Evolutionary conservation across 2,113 vertebrate species (phyloP), one percentile per base, ranked within the genome.

Genomic region (Carassius carassius): DNA sequence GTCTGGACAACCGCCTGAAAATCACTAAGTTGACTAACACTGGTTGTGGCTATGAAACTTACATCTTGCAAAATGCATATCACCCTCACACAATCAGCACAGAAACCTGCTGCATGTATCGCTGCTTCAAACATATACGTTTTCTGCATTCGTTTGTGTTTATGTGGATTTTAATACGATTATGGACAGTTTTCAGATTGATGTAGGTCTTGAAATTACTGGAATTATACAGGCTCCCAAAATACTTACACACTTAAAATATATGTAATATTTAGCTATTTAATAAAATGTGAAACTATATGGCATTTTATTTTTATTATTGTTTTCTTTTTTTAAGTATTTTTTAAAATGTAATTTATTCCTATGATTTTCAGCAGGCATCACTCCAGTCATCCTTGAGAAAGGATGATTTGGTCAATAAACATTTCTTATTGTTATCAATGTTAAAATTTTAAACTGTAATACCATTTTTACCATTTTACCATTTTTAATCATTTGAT

Each of bases 1-100:
- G 65, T 86, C 83, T 89, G 90, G 87, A 89, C 76, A 67, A 32
- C 62, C 23, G 84, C 81, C 86, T 77, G 74, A 76, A 84, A 89
- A 88, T 86, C 82, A 86, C 78, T 56, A 85, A 84, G 82, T 73
- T 85, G 86, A 86, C 84, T 85, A 86, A 81, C 41, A 69, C 60
- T 88, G 75, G 81, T 78, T 79, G 44, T 78, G 58, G 58, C 83
- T 76, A 86, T 44, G 7, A 37, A 70, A 80, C 85, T 58, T 84
- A 58, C 79, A 17, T 17, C 77, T 83, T 86, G 41, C 76, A 72
- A 81, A 83, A 83, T 37, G 21, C 65, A 85, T 77, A 77, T 87
- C 84, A 84, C 29, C 35, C 54, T 86, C 75, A 75, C 25, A 84
- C 77, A 78, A 80, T 82, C 78, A 80, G 78, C 70, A 75, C 72